phyloP scores from a whole-genome alignment of 2,113 vertebrate species.

The Halichoerus grypus region DNA sequence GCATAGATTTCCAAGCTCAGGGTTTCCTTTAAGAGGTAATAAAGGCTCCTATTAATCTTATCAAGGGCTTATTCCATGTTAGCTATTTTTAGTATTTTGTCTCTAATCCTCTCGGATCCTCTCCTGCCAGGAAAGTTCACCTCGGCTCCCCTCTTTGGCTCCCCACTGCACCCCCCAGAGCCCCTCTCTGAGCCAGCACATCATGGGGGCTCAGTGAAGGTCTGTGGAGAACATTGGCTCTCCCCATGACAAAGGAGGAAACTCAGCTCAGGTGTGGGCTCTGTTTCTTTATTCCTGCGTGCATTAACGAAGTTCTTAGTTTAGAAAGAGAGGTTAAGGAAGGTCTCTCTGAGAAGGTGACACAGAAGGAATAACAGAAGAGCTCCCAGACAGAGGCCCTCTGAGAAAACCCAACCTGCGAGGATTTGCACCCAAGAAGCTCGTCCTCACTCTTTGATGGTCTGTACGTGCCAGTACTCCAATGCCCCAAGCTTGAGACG shows the following conservation, averaged over 20 bases:
- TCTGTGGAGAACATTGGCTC: background rate
- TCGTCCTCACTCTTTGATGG: no score
- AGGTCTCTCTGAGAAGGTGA: background rate
- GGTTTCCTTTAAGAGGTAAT: background rate
- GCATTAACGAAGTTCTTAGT: background rate
- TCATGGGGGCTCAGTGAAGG: no score
- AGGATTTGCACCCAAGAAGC: background rate
- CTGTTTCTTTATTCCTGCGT: background rate
- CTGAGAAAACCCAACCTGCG: background rate
- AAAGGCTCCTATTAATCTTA: background rate
- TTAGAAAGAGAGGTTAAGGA: background rate
- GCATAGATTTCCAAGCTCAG: background rate
- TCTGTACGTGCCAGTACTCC: rapidly evolving
- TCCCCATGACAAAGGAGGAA: background rate
- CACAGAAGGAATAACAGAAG: no score
- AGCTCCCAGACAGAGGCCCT: background rate
- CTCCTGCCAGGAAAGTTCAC: background rate
- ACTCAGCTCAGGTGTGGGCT: rapidly evolving
- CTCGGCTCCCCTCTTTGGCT: background rate
- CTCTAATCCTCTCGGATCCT: background rate
- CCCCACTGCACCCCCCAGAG: background rate
- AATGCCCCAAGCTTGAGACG: background rate
- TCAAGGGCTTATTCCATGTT: background rate
- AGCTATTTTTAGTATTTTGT: background rate
- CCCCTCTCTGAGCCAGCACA: background rate